Base-by-base conservation (phyloP, 2,888 invertebrate species). In the Phania funesta region DNA sequence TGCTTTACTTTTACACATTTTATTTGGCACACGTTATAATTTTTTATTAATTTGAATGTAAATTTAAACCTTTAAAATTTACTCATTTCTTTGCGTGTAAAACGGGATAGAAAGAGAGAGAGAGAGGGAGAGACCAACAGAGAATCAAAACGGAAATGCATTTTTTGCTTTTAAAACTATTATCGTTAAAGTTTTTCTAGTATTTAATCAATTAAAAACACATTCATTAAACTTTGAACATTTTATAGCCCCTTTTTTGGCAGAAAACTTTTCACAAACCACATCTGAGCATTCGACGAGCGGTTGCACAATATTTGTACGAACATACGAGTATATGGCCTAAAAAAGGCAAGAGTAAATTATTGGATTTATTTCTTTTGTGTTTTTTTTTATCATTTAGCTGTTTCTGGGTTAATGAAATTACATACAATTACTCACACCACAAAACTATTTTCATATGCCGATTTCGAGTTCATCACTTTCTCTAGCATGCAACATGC, bases 151-250 rank as follows among this genome's bases (percentile, higher is more conserved):
- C 18, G 11, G 8, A 35, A 22, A 22, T 48, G 44, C 26, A 35
- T 67, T 58, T 56, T 35, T 65, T 44, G 29, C 44, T 71, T 58
- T 52, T 5, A 29, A 60, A 76, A 67, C 52, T 71, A 73, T 76
- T 81, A 67, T 71, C 62, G 60, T 44, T 73, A 41, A 62, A 81
- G 38, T 71, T 81, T 67, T 46, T 71, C 38, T 60, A 48, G 52
- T 62, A n/a, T n/a, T n/a, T n/a, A 60, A 73, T 76, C 76, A 81
- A 81, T 76, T 76, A 81, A 81, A 81, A 81, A 81, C 52, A 38
- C 54, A 81, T 81, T 71, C 71, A 65, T 65, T 60, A 54, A 62
- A 75, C 18, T 58, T 75, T 0, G 26, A 26, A 8, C 11, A 29
- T 62, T 52, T 29, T 74, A 50, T n/a, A 11, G 22, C 1, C 3